These are phyloP conservation scores for Maniola hyperantus DNA, from an alignment of 2,888 invertebrate species.

Conservation along the genomic window DNA sequence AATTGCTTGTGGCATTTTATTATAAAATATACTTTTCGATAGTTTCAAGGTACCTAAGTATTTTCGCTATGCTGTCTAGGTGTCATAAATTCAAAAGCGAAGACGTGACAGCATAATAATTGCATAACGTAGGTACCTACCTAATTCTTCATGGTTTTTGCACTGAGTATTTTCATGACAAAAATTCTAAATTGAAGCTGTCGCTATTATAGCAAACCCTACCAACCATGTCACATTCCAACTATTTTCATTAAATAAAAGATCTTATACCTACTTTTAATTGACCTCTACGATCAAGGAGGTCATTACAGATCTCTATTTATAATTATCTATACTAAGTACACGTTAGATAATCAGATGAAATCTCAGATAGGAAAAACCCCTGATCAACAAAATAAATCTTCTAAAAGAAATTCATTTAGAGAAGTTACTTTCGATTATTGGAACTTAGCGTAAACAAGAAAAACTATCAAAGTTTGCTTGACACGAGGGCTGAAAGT, in stretches of 20 bases:
- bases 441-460: constrained; percentile 21
- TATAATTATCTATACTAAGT: neutral
- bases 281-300: neutral
- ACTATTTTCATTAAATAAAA: neutral
- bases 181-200: neutral
- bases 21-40: too few relatives aligned
- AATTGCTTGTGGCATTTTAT: too few relatives aligned
- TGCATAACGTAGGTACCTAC: neutral
- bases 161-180: neutral
- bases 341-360: neutral
- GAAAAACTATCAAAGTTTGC: constrained; percentile 47
- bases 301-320: neutral
- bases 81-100: neutral
- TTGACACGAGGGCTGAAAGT: constrained; percentile 49
- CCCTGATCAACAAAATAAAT: neutral
- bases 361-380: neutral
- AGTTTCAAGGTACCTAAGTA: neutral
- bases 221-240: neutral
- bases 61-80: neutral
- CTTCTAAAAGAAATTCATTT: neutral
- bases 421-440: neutral
- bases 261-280: neutral
- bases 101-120: neutral
- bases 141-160: neutral
- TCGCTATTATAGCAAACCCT: neutral